Evolutionary conservation across 2,113 vertebrate genomes (phyloP).

Genomic region (Alligator sinensis): DNA sequence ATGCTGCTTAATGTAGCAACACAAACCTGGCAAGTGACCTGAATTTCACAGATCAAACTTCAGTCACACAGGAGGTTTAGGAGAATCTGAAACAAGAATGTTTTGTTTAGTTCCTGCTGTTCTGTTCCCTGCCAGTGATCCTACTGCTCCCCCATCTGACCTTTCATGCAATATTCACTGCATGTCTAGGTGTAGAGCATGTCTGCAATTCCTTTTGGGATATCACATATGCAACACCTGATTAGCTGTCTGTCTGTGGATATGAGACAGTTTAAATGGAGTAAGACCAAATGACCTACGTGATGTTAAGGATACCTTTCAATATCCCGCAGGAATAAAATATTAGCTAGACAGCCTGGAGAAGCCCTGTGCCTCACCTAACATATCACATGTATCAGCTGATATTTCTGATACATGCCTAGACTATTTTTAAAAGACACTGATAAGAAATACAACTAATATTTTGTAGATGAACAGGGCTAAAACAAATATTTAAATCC

Average conservation of each 20-base stretch:
- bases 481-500: background rate
- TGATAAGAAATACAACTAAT: background rate
- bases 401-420: constrained; percentile 19
- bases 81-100: constrained; percentile 71
- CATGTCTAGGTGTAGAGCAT: constrained; percentile 37
- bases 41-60: constrained; percentile 78
- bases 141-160: constrained; percentile 77
- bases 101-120: constrained; percentile 65
- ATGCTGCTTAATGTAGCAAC: constrained; percentile 79
- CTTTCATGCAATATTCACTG: constrained; percentile 60
- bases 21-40: constrained; percentile 80
- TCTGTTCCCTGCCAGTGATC: constrained; percentile 73
- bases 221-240: constrained; percentile 66
- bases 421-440: background rate
- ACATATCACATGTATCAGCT: constrained; percentile 20
- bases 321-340: background rate
- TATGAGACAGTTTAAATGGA: constrained; percentile 57
- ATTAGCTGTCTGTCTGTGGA: constrained; percentile 55
- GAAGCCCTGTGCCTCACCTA: background rate
- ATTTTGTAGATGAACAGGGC: background rate
- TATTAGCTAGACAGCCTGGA: background rate
- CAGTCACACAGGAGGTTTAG: constrained; percentile 61
- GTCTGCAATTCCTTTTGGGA: constrained; percentile 37
- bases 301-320: constrained; percentile 42
- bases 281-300: constrained; percentile 12